Base-by-base conservation (phyloP, 2,888 invertebrate species). In the Icerya purchasi region DNA sequence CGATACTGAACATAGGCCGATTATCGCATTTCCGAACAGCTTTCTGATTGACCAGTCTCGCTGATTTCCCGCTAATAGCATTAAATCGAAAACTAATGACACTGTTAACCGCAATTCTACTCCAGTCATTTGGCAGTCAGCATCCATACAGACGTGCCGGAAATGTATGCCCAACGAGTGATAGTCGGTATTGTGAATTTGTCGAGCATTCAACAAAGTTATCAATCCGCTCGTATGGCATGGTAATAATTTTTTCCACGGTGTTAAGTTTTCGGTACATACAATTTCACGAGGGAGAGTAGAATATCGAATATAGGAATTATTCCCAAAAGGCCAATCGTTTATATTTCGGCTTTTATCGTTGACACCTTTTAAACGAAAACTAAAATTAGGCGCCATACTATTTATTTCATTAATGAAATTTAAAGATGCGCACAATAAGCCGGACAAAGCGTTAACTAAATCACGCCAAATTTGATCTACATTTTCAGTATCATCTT, bases 221-320 rank as follows among this genome's bases (percentile, higher is more conserved):
- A 88, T 83, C 65, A 97, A 77, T 1, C 97, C 97, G 68, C 80
- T 76, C 79, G 79, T 84, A n/a, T 86, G 84, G 73, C 98, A 99
- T 0, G 98, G 97, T 54, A 99, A 72, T 2, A 99, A 74, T 70
- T 97, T 98, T 68, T 93, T 92, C 86, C 96, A 97, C 0, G 98
- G 97, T 18, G 98, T 97, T 66, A 98, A 75, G 75, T 98, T 98
- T 75, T 99, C 98, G 0, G 97, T 98, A 70, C 98, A 98, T 2
- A 96, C 92, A 66, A 91, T 88, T 77, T 99, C 98, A 64, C 90
- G 78, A 0, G 97, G 93, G 62, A 98, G 72, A n/a, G 88, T 83
- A 1, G 94, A 84, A 74, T 94, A 96, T 66, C 87, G 74, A 53
- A 84, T 70, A 66, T 72, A 77, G 68, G 76, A 75, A 65, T 77